Conservation (phyloP, 2,113 vertebrate species). For the Scomber colias region DNA sequence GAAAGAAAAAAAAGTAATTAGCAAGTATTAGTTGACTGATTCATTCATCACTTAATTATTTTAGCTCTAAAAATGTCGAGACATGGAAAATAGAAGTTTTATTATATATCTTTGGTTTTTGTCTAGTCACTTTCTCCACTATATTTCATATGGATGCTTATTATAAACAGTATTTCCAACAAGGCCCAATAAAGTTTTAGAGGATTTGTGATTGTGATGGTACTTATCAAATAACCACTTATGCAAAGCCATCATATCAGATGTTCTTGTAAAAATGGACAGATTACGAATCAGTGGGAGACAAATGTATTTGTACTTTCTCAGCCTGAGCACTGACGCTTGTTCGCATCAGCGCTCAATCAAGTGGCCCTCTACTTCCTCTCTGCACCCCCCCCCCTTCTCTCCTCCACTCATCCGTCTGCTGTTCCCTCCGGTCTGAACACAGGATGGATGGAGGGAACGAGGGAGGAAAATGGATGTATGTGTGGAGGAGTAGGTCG, state of each 20-base stretch:
- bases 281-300: constrained; percentile 36
- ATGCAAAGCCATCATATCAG: neutral
- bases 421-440: constrained; percentile 60
- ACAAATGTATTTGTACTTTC: constrained; percentile 48
- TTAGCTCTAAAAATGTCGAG: too few species aligned
- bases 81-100: too few species aligned
- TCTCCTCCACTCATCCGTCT: constrained; percentile 44
- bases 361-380: constrained; percentile 61
- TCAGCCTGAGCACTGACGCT: constrained; percentile 27
- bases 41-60: too few species aligned
- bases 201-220: constrained; percentile 5
- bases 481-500: constrained; percentile 70
- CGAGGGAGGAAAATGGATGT: constrained; percentile 52
- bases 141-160: too few species aligned
- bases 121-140: too few species aligned
- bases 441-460: constrained; percentile 42
- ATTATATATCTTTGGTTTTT: too few species aligned
- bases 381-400: constrained; percentile 20
- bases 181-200: neutral
- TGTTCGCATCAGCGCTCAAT: constrained; percentile 56
- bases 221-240: neutral
- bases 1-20: too few species aligned
- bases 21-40: too few species aligned
- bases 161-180: neutral
- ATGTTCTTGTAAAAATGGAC: neutral